These are phyloP conservation scores for Temnothorax longispinosus DNA, from an alignment of 1,140 invertebrate species.

Conservation along the genomic window DNA sequence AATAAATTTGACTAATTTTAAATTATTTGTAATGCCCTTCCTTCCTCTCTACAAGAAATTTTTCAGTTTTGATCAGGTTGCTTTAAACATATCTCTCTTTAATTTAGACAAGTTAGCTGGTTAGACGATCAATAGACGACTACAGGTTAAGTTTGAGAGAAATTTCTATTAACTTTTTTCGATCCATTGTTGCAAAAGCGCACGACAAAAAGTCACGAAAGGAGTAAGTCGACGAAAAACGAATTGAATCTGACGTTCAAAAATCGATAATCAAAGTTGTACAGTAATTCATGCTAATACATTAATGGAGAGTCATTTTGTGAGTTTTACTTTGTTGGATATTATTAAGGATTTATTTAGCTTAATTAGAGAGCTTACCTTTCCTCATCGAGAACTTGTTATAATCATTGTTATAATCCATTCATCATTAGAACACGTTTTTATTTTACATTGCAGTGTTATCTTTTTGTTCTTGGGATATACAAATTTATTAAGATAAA, in stretches of 20 bases:
- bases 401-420: too few relatives aligned
- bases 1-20: slow-evolving; percentile 2
- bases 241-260: slow-evolving; percentile 24
- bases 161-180: slow-evolving; percentile 35
- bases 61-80: neutral
- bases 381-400: neutral
- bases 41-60: neutral
- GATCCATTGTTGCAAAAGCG: slow-evolving; percentile 4
- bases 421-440: neutral
- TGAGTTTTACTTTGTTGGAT: too few relatives aligned
- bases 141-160: neutral
- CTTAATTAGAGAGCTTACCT: neutral
- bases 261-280: slow-evolving; percentile 42
- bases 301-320: neutral
- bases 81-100: neutral
- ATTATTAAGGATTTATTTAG: too few relatives aligned
- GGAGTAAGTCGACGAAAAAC: neutral
- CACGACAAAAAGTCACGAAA: neutral
- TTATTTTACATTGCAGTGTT: neutral
- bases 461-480: neutral
- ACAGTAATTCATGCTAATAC: neutral
- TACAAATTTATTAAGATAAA: neutral
- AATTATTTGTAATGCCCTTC: neutral
- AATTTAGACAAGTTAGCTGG: neutral
- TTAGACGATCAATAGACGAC: slow-evolving; percentile 10